phyloP scores from a whole-genome alignment of 2,888 invertebrate species.

The Apamea epomidion region DNA sequence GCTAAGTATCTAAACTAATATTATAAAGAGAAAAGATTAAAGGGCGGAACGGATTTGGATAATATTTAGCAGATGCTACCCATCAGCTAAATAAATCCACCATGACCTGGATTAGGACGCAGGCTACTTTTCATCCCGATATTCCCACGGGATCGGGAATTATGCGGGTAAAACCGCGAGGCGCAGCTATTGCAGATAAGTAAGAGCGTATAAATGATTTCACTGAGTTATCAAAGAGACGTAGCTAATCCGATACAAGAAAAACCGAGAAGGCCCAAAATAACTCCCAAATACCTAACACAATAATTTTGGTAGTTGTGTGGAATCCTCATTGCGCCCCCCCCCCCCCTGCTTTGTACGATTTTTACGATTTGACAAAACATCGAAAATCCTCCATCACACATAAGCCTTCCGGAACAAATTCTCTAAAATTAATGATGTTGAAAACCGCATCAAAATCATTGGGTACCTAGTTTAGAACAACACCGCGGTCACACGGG shows the following conservation, averaged over 20 bases:
- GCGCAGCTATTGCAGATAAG: neutral
- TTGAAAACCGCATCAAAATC: neutral
- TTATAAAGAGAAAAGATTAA: neutral
- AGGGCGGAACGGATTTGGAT: neutral
- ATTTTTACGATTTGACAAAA: neutral
- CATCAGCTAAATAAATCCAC: too few species aligned
- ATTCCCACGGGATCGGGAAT: neutral
- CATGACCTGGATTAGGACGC: neutral
- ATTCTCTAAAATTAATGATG: neutral
- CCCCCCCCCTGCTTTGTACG: neutral
- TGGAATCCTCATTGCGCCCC: neutral
- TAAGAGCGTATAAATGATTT: neutral
- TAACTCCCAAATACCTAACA: neutral
- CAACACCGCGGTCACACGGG: neutral
- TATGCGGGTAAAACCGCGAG: neutral
- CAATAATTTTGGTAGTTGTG: neutral
- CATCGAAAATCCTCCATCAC: neutral
- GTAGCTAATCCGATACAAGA: neutral
- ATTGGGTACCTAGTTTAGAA: neutral
- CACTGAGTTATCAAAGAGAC: neutral
- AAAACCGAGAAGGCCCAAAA: neutral
- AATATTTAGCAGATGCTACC: neutral
- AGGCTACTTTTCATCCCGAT: neutral
- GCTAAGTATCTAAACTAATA: neutral
- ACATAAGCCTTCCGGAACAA: too few species aligned